A percentile compares a stretch with the other conserved stretches of the same genome.
Evolutionary conservation across 2,888 invertebrate genomes (phyloP).

Genomic region (Drosophila emarginata): DNA sequence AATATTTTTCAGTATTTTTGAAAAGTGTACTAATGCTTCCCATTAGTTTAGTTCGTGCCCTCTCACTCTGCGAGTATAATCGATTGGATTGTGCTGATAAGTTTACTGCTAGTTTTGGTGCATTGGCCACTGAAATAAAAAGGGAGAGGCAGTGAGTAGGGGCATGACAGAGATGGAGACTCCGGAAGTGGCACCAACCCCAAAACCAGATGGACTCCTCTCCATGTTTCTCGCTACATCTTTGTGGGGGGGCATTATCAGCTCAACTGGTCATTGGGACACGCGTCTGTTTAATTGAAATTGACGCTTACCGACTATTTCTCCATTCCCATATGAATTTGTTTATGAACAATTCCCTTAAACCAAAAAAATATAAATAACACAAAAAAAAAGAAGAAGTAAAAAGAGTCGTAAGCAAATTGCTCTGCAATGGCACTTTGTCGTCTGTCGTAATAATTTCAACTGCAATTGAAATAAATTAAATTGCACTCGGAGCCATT

Average conservation of each 20-base stretch:
- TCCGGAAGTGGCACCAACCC: not conserved
- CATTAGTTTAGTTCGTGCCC: not conserved
- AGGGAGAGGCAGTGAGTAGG: slow-evolving; percentile 11
- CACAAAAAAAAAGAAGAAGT: not conserved
- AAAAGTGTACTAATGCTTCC: not conserved
- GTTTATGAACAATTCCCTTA: slow-evolving; percentile 63
- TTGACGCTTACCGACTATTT: slow-evolving; percentile 66
- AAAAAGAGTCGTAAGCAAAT: slow-evolving; percentile 45
- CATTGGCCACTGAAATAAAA: slow-evolving; percentile 28
- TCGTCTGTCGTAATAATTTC: slow-evolving; percentile 69
- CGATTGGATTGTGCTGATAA: not conserved
- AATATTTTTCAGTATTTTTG: no score
- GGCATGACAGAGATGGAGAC: not conserved
- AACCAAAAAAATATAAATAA: slow-evolving; percentile 3
- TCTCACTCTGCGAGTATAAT: not conserved
- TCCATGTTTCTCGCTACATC: not conserved
- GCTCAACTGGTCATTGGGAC: slow-evolving; percentile 32
- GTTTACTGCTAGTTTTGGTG: slow-evolving; percentile 24
- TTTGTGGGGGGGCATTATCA: slow-evolving; percentile 29
- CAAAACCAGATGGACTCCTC: not conserved
- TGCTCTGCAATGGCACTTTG: slow-evolving; percentile 62
- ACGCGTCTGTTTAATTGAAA: slow-evolving; percentile 76
- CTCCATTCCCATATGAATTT: slow-evolving; percentile 52
- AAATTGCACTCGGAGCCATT: slow-evolving; percentile 69
- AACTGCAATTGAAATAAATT: slow-evolving; percentile 76